These are phyloP conservation scores for Pantelozetes paolii DNA, from an alignment of 2,888 invertebrate genomes.

Conservation along the genomic window DNA sequence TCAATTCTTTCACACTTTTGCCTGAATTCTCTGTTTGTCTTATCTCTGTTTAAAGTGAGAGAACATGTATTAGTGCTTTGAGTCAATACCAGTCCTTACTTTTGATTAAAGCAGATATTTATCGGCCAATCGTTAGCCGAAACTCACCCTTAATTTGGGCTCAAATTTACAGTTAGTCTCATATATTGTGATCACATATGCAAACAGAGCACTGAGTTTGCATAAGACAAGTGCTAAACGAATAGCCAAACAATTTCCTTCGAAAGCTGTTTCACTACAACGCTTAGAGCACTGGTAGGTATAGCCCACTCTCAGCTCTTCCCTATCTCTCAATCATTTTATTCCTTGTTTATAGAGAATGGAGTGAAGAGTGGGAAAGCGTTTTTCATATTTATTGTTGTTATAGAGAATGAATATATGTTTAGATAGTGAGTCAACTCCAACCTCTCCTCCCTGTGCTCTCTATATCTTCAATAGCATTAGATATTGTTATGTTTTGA, in stretches of 20 bases:
- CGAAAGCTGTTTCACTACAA: not conserved
- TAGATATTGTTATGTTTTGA: not conserved
- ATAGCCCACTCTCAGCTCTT: not conserved
- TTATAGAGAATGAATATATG: not conserved
- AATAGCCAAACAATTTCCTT: conserved; percentile 9
- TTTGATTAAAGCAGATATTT: not conserved
- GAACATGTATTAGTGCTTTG: not conserved
- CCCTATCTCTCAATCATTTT: not conserved
- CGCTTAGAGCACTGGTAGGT: not conserved
- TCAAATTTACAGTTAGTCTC: not conserved
- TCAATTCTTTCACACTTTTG: not conserved
- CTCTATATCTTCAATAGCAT: not conserved
- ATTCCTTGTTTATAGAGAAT: not conserved
- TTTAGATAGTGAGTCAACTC: conserved; percentile 18
- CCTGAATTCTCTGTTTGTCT: not conserved
- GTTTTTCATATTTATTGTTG: conserved; percentile 10
- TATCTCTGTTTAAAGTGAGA: not conserved
- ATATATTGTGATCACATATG: not conserved
- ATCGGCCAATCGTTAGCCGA: not conserved
- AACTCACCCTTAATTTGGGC: not conserved
- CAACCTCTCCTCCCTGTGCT: not conserved
- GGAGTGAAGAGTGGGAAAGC: not conserved
- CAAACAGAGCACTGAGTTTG: conserved; percentile 21
- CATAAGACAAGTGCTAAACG: not conserved
- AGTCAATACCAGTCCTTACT: not conserved